A percentile compares a stretch with the other conserved stretches of the same genome.
phyloP scores from a whole-genome alignment of 2,113 vertebrate species.

The Heterochromis multidens region DNA sequence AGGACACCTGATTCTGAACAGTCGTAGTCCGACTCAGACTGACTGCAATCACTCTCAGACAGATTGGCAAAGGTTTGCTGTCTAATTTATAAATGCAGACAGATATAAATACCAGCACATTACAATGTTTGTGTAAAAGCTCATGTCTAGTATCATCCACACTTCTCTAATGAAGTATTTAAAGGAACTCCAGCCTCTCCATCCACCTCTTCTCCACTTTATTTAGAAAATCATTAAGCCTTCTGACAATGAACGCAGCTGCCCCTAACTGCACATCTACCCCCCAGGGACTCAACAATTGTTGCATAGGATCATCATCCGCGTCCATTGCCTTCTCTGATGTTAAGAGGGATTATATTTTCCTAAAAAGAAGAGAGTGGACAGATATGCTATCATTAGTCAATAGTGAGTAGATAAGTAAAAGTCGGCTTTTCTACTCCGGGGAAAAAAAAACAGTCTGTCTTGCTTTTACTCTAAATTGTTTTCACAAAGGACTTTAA shows the following conservation, averaged over 20 bases:
- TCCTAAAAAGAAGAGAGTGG: neutral
- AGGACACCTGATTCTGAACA: neutral
- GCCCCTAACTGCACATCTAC: neutral
- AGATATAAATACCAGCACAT: neutral
- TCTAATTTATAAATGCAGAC: neutral
- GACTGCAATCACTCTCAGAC: neutral
- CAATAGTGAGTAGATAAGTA: neutral
- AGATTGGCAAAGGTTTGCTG: neutral
- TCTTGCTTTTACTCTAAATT: neutral
- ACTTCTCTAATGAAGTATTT: neutral
- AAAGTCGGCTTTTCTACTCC: neutral
- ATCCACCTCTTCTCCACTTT: neutral
- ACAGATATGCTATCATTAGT: neutral
- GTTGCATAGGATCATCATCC: neutral
- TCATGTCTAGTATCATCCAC: neutral
- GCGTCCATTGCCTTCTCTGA: neutral
- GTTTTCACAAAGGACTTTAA: neutral
- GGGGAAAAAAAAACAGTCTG: neutral
- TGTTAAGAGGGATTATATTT: neutral
- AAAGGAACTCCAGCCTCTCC: neutral
- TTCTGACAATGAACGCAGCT: neutral
- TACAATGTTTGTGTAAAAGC: rapidly evolving
- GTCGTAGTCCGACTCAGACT: neutral
- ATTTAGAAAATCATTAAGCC: neutral
- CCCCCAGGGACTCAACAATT: neutral